Evolutionary conservation across 2,797 vertebrate genomes (phyloP).

Genomic region (Rhinichthys osculus): DNA sequence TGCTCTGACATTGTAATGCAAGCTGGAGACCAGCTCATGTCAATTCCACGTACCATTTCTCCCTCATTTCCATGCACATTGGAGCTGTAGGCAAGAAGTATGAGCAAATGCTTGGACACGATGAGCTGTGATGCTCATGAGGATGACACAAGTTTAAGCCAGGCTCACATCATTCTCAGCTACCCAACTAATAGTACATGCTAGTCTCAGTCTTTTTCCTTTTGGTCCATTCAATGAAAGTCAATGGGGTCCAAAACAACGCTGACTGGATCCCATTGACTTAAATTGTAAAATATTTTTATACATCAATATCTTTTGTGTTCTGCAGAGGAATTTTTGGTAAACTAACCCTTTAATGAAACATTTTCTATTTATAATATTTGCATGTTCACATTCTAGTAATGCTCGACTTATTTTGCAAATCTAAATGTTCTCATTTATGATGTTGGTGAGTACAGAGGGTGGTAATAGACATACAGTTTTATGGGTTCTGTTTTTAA

Average conservation of each 20-base stretch:
- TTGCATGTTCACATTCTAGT: neutral
- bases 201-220: neutral
- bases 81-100: neutral
- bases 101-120: neutral
- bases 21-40: neutral
- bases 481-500: no score
- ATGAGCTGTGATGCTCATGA: slow-evolving; percentile 5
- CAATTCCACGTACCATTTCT: neutral
- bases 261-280: neutral
- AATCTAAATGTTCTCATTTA: no score
- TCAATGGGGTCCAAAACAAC: neutral
- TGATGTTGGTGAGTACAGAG: no score
- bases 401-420: neutral
- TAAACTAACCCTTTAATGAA: neutral
- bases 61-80: neutral
- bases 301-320: neutral
- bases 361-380: neutral
- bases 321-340: neutral
- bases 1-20: slow-evolving; percentile 12
- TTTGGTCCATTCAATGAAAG: neutral
- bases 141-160: slow-evolving; percentile 13
- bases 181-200: neutral
- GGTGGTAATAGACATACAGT: no score
- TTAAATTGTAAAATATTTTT: neutral
- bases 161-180: slow-evolving; percentile 20